Percentiles rank a stretch among this genome's conserved stretches.
phyloP scores from a whole-genome alignment of 1,140 invertebrate species.

The Nephila pilipes region DNA sequence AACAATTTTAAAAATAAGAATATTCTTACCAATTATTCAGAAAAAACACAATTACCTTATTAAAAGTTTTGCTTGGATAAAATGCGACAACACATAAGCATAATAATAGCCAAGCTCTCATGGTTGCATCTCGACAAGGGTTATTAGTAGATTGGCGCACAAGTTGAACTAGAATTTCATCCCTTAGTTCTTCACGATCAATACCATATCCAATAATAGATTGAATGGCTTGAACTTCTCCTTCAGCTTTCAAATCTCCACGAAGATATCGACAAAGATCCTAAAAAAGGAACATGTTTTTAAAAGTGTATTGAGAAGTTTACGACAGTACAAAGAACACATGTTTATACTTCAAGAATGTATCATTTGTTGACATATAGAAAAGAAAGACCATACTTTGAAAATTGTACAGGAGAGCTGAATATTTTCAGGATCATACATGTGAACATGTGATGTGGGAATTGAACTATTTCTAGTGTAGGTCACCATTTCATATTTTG shows the following conservation, averaged over 20 bases:
- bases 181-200: slow-evolving; percentile 92
- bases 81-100: slow-evolving; percentile 95
- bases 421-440: slow-evolving; percentile 97
- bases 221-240: slow-evolving; percentile 91
- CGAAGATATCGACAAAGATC: slow-evolving; percentile 93
- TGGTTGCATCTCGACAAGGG: slow-evolving; percentile 88
- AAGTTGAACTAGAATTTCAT: slow-evolving; percentile 94
- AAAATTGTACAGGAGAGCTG: slow-evolving; percentile 94
- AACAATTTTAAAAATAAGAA: too few species aligned
- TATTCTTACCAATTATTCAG: background rate
- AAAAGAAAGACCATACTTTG: slow-evolving; percentile 84
- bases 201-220: slow-evolving; percentile 92
- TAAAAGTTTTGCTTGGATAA: slow-evolving; percentile 93
- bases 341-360: too few species aligned
- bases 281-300: slow-evolving; percentile 81
- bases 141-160: slow-evolving; percentile 92
- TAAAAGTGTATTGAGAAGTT: too few species aligned
- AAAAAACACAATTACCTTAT: slow-evolving; percentile 83
- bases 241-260: slow-evolving; percentile 91
- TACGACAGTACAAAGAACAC: too few species aligned
- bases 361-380: background rate
- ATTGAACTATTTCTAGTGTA: slow-evolving; percentile 93
- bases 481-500: slow-evolving; percentile 95
- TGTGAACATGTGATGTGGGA: slow-evolving; percentile 91
- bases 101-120: slow-evolving; percentile 91